These are phyloP conservation scores for Pseudorectes ferrugineus DNA, from an alignment of 2,113 vertebrate species.

Conservation along the genomic window DNA sequence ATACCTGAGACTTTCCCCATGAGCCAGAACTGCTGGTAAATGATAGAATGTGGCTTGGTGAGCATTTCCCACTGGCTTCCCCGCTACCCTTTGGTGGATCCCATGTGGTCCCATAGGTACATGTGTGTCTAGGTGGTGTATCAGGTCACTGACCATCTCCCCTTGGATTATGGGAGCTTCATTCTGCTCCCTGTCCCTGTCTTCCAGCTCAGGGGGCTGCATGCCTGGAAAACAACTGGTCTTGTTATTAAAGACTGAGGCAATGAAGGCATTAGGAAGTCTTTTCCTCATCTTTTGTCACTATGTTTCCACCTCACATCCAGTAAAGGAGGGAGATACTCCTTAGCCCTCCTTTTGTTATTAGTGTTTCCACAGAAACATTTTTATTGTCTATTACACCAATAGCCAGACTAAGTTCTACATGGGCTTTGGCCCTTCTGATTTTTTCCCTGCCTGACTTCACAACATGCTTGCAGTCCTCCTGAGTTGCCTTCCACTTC, in stretches of 20 bases:
- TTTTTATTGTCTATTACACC: neutral
- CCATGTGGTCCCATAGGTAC: neutral
- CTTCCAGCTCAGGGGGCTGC: neutral
- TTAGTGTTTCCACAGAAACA: neutral
- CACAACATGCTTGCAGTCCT: neutral
- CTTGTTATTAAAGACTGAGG: neutral
- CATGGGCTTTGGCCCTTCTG: neutral
- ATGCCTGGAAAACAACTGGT: neutral
- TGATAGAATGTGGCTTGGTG: neutral
- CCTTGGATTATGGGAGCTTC: neutral
- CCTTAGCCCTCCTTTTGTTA: neutral
- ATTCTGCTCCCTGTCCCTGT: neutral
- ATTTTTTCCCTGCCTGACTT: neutral
- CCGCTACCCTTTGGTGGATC: neutral
- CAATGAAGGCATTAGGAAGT: neutral
- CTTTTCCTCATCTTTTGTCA: neutral
- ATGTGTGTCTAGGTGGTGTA: neutral
- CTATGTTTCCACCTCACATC: neutral
- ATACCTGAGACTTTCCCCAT: neutral
- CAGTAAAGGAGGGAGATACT: neutral
- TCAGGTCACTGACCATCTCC: neutral
- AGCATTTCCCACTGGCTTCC: neutral
- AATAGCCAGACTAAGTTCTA: neutral
- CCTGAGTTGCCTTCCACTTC: neutral
- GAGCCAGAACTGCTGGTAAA: neutral